A percentile compares a stretch with the other conserved stretches of the same genome.
phyloP scores from a whole-genome alignment of 2,888 invertebrate species.

The Smittia sp. region DNA sequence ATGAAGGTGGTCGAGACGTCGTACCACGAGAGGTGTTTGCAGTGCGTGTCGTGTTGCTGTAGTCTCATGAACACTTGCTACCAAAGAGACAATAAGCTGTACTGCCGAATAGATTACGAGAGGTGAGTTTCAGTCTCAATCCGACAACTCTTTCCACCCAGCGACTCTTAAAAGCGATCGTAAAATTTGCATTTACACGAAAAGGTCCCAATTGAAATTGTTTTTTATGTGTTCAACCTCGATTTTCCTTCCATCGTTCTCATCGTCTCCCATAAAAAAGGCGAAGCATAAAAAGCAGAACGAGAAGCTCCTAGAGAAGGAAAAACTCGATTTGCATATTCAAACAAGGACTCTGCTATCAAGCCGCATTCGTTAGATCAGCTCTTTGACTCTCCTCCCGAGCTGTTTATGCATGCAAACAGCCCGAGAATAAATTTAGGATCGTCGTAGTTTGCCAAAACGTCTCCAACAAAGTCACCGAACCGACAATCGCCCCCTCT shows the following conservation, averaged over 20 bases:
- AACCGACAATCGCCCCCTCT: background rate
- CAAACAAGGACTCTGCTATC: constrained; percentile 36
- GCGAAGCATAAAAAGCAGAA: constrained; percentile 5
- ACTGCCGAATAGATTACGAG: constrained; percentile 76
- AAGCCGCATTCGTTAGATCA: constrained; percentile 17
- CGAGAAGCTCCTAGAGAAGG: background rate
- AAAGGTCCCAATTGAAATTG: constrained; percentile 36
- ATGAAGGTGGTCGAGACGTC: constrained; percentile 70
- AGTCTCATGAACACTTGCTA: constrained; percentile 73
- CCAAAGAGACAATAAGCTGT: constrained; percentile 69
- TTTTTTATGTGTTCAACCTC: constrained; percentile 41
- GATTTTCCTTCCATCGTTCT: constrained; percentile 18
- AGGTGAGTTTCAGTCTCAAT: constrained; percentile 57
- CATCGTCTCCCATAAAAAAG: background rate
- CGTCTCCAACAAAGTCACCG: background rate
- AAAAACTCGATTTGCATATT: constrained; percentile 36
- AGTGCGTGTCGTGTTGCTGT: constrained; percentile 69
- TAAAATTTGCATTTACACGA: constrained; percentile 41
- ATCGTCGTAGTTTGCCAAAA: no score
- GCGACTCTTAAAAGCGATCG: background rate
- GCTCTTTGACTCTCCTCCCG: constrained; percentile 20
- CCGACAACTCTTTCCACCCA: background rate
- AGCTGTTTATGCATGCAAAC: background rate
- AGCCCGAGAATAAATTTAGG: background rate
- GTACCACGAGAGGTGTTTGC: constrained; percentile 75